Evolutionary conservation across 2,113 vertebrate species (phyloP).

Genomic region (Bubo blakistoni): DNA sequence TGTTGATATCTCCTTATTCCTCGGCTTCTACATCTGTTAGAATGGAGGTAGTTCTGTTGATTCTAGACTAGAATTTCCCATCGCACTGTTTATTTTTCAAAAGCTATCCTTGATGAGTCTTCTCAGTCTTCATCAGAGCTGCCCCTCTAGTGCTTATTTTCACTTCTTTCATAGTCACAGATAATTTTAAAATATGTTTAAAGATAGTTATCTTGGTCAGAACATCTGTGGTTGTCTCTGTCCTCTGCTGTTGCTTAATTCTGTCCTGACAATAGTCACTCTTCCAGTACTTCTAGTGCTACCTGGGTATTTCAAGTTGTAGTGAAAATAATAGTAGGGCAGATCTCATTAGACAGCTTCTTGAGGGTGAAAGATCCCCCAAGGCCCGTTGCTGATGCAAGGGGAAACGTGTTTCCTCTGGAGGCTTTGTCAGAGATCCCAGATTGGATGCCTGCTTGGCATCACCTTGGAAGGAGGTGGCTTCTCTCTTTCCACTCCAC

Average conservation of each 20-base stretch:
- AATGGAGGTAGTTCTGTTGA: neutral
- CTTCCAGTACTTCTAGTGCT: neutral
- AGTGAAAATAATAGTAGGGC: neutral
- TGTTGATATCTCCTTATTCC: neutral
- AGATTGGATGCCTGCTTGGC: neutral
- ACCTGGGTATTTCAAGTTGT: neutral
- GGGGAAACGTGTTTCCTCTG: neutral
- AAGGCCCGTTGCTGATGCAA: neutral
- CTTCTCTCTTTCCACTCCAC: neutral
- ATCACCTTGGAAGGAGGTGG: rapidly evolving
- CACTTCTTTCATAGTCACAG: neutral
- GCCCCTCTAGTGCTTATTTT: neutral
- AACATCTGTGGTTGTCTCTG: neutral
- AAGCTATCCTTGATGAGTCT: neutral
- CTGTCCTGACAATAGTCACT: neutral
- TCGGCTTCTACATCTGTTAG: neutral
- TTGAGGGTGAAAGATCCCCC: neutral
- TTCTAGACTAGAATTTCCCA: neutral
- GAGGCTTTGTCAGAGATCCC: neutral
- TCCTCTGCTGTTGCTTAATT: neutral
- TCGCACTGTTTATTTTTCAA: neutral
- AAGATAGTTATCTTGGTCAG: neutral
- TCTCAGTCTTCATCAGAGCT: neutral
- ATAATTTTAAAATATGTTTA: neutral
- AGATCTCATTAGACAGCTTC: neutral